Evolutionary conservation across 2,113 vertebrate genomes (phyloP), one percentile per base, ranked within the genome.

Genomic region (Dissostichus mawsoni): DNA sequence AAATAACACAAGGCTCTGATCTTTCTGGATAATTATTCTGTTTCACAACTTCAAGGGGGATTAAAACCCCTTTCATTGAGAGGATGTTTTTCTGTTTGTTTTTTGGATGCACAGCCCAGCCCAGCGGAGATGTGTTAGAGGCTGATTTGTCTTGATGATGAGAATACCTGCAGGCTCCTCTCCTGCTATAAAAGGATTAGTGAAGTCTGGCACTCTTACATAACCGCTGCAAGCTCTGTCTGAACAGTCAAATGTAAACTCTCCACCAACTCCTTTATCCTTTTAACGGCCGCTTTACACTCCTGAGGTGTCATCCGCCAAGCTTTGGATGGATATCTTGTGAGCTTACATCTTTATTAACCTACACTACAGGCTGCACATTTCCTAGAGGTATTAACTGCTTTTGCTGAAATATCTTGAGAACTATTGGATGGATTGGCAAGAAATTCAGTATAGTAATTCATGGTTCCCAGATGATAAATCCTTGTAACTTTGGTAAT

Each of bases 71-170:
- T 66, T 14, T 5, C 66, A 65, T 29, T 8, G 7, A 41, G 7
- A 41, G 36, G 7, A 7, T 6, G 36, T 41, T 41, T 41, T 41
- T 77, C 16, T 80, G 29, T 52, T 1, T 6, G 64, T 41, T 13
- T 11, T 48, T n/a, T 4, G 45, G 73, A 56, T 81, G 67, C 47
- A 48, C 50, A 17, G 45, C 45, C 56, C 14, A 11, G 63, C 76
- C 56, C 14, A 11, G 63, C 76, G 74, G 73, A 73, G 62, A 74
- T 71, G 51, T 29, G 62, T 78, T 23, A 33, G 57, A n/a, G 61
- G 48, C 76, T 73, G 86, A 86, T 89, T 74, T 56, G 80, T 86
- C 84, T 82, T 75, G 57, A 74, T 88, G 78, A 89, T 78, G 85
- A 85, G 78, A 75, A 79, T 81, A 67, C 76, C 84, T 53, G 67